phyloP scores from a whole-genome alignment of 2,113 vertebrate species.

The Cheirogaleus medius region DNA sequence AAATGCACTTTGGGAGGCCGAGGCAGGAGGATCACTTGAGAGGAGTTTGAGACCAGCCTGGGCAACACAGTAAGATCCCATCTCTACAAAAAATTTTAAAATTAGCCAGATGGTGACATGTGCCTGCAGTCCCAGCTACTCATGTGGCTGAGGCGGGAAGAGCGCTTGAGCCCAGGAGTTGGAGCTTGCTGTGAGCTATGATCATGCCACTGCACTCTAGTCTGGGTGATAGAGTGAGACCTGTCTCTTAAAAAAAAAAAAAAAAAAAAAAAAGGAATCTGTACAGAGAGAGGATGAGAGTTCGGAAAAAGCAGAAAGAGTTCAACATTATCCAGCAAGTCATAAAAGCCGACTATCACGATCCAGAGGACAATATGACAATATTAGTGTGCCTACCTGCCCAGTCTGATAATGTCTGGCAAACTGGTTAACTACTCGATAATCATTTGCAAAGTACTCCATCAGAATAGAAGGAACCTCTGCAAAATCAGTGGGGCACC shows the following conservation, averaged over 20 bases:
- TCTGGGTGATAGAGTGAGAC: too few species aligned
- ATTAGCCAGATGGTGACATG: too few species aligned
- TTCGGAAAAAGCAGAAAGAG: not conserved
- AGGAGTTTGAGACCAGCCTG: too few species aligned
- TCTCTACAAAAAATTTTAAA: too few species aligned
- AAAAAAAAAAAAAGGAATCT: not conserved
- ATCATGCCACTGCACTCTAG: too few species aligned
- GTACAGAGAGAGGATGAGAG: not conserved
- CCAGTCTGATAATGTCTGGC: constrained; percentile 97
- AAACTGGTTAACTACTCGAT: constrained; percentile 96
- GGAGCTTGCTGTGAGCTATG: too few species aligned
- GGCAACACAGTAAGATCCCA: too few species aligned
- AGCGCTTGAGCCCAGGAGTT: too few species aligned
- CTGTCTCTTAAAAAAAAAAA: not conserved
- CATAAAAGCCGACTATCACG: not conserved
- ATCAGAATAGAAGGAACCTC: constrained; percentile 98
- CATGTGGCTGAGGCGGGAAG: too few species aligned
- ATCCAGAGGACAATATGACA: accelerated
- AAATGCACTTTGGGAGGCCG: too few species aligned
- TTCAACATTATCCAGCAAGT: not conserved
- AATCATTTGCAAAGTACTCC: constrained; percentile 98
- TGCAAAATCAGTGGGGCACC: constrained; percentile 97
- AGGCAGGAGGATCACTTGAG: too few species aligned
- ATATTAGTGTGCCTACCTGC: constrained; percentile 87
- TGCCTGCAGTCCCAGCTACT: too few species aligned